Base-by-base conservation (phyloP, 2,888 invertebrate genomes). In the Prenolepis imparis region DNA sequence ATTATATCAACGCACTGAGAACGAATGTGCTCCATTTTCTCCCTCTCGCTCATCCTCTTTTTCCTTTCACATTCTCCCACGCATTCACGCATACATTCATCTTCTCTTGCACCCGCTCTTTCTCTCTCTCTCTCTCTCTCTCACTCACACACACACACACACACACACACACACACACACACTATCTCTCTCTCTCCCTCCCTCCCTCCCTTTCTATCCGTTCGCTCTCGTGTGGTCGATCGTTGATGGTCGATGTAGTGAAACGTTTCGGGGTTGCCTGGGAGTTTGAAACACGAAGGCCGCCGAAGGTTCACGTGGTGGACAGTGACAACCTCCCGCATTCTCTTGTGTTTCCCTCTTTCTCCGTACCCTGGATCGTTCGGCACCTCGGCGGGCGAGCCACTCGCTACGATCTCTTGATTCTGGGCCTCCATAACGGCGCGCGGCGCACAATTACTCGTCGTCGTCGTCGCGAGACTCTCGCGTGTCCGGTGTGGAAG, bases 281-380 rank as follows among this genome's bases (percentile, higher is more conserved):
- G 67, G 66, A 39, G 55, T 72, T 61, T 57, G 67, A 64, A 72
- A 81, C 67, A 81, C 67, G 68, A 32, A 67, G 73, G 81, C 44
- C 57, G 78, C 78, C 70, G 59, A 36, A 36, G 36, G 36, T 78
- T 78, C 78, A 78, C 78, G 78, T 78, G 78, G 78, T 78, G 78
- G 78, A 78, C 44, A 32, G 78, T 44, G 70, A 78, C 78, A 78
- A 36, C 59, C 59, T 59, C 72, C 57, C 48, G 67, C 63, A 36
- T 39, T 39, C 28, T 41, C 39, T 5, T 74, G 21, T 72, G 36
- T 82, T 70, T 57, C 80, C 70, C 63, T 78, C 36, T 32, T 75
- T 55, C 85, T 84, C 84, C 96, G 95, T 97, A 98, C 98, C 98
- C 98, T 95, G 98, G 98, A 96, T 98, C 98, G 96, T 98, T 98